phyloP scores from a whole-genome alignment of 1,140 invertebrate species.

The Mya arenaria region DNA sequence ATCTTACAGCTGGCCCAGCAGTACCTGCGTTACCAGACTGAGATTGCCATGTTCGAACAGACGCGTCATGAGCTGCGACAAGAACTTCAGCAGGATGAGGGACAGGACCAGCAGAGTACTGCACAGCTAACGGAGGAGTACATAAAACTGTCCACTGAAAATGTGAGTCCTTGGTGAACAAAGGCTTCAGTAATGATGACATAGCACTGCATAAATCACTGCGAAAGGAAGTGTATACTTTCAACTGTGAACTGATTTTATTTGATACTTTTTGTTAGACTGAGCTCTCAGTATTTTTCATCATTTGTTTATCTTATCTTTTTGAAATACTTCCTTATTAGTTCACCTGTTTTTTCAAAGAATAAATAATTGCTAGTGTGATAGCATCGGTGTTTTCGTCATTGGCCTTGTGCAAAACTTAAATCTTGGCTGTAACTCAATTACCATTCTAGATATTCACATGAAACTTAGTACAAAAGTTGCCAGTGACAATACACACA shows the following conservation, averaged over 20 bases:
- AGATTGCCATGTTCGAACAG: slow-evolving; percentile 87
- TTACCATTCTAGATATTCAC: too few species aligned
- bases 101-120: slow-evolving; percentile 80
- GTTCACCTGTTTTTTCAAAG: neutral
- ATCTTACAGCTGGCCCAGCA: slow-evolving; percentile 82
- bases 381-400: too few species aligned
- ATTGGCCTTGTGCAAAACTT: too few species aligned
- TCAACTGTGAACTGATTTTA: slow-evolving; percentile 89
- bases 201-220: neutral
- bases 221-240: slow-evolving; percentile 68
- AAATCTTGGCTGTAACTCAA: too few species aligned
- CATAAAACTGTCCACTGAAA: slow-evolving; percentile 87
- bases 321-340: slow-evolving; percentile 75
- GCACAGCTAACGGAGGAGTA: slow-evolving; percentile 83
- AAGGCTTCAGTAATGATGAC: neutral
- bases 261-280: slow-evolving; percentile 60
- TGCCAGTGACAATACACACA: too few species aligned
- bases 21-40: slow-evolving; percentile 86
- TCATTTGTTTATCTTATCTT: slow-evolving; percentile 65
- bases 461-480: too few species aligned
- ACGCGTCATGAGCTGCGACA: slow-evolving; percentile 86
- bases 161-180: slow-evolving; percentile 81
- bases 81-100: slow-evolving; percentile 80
- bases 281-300: neutral
- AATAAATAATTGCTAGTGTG: too few species aligned